Evolutionary conservation across 1,140 invertebrate genomes (phyloP).

Genomic region (Lethrus apterus): DNA sequence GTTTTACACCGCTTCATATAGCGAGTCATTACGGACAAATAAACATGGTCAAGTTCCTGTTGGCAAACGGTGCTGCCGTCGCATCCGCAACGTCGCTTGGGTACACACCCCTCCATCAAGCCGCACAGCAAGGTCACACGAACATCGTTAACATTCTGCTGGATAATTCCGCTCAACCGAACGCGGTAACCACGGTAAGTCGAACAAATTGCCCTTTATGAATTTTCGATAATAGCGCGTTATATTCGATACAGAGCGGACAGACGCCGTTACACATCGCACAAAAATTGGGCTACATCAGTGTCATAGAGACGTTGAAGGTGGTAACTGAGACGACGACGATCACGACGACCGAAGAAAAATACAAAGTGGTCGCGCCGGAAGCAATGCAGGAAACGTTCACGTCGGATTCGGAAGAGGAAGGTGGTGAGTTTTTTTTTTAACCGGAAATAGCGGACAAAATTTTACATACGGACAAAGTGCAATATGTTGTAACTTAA

Average conservation of each 20-base stretch:
- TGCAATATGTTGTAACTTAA: too few species aligned
- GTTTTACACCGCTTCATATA: constrained; percentile 97
- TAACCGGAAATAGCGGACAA: too few species aligned
- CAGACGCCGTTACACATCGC: constrained; percentile 96
- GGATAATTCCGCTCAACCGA: constrained; percentile 92
- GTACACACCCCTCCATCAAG: constrained; percentile 96
- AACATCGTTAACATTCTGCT: constrained; percentile 89
- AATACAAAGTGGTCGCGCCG: constrained; percentile 95
- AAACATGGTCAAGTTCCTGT: constrained; percentile 93
- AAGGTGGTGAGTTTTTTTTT: constrained; percentile 70
- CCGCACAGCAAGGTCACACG: constrained; percentile 96
- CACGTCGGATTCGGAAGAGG: constrained; percentile 98
- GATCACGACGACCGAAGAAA: constrained; percentile 75
- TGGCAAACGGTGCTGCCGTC: constrained; percentile 67
- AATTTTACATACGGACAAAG: not conserved
- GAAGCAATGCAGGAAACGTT: constrained; percentile 99
- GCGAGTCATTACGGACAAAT: constrained; percentile 96
- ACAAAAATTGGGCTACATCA: constrained; percentile 95
- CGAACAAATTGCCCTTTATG: not conserved
- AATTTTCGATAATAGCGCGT: not conserved
- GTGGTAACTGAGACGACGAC: constrained; percentile 84
- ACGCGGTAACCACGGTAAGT: constrained; percentile 83
- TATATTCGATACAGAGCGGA: constrained; percentile 72
- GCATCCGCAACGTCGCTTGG: constrained; percentile 66
- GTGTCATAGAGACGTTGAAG: constrained; percentile 95